phyloP scores from a whole-genome alignment of 2,797 vertebrate species.

The Poeciliopsis infans region DNA sequence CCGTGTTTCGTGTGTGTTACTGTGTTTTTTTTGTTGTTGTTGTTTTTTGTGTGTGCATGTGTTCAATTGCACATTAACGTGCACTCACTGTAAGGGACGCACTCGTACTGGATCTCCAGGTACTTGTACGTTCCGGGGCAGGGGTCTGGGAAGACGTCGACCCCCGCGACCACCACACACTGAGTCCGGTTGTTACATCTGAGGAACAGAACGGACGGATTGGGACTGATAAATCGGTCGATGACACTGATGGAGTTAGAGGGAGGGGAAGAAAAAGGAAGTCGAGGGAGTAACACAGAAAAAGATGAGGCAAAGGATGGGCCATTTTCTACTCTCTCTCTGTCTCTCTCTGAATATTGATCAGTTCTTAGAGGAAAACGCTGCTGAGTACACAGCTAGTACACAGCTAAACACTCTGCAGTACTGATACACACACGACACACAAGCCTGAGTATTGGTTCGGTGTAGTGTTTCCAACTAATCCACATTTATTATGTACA shows the following conservation, averaged over 20 bases:
- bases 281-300: conserved; percentile 68
- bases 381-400: conserved; percentile 77
- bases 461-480: conserved; percentile 40
- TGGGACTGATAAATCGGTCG: conserved; percentile 10
- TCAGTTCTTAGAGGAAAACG: conserved; percentile 81
- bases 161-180: conserved; percentile 92
- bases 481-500: conserved; percentile 27
- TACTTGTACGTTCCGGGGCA: conserved; percentile 79
- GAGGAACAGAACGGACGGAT: conserved; percentile 25
- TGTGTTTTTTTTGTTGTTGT: background rate
- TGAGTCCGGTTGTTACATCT: conserved; percentile 93
- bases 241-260: conserved; percentile 26
- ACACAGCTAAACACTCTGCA: conserved; percentile 60
- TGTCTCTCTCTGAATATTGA: conserved; percentile 73
- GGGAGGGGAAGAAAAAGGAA: conserved; percentile 42
- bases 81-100: conserved; percentile 94
- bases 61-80: conserved; percentile 8
- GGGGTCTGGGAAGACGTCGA: conserved; percentile 86
- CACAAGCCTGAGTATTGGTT: conserved; percentile 33
- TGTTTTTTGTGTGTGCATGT: background rate
- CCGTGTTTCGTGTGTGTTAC: conserved; percentile 29
- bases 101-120: conserved; percentile 87
- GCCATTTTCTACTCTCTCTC: conserved; percentile 61
- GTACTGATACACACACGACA: conserved; percentile 36
- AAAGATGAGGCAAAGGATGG: conserved; percentile 64